Evolutionary conservation across 2,113 vertebrate genomes (phyloP), one percentile per base, ranked within the genome.

Genomic region (Pagrus major): DNA sequence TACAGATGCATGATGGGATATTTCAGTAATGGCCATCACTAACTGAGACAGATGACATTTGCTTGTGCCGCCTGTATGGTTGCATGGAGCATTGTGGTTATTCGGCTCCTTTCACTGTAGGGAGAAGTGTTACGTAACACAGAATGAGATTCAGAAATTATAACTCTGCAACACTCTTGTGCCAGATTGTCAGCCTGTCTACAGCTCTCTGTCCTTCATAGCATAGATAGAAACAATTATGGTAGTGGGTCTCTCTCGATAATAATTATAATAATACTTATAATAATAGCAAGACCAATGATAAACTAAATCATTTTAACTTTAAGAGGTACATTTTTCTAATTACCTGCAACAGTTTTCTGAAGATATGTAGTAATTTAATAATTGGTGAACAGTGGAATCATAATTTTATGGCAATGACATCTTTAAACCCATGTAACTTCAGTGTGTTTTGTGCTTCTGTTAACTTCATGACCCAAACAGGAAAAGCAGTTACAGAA

Each of bases 91-190:
- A 35, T 21, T 54, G 58, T 68, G 63, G 51, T 60, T 71, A 74
- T 77, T 70, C 42, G 23, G 44, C 63, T 70, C 51, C 18, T 31
- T 65, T 74, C 55, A 42, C 71, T 78, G 49, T 49, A 46, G 59
- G 44, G 72, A 78, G 49, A 71, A 65, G 76, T 63, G 75, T 87
- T 88, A 86, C 47, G 29, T 80, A 81, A 86, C 49, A 37, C 47
- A 73, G 51, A 42, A 54, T 44, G 63, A 49, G 76, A 78, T 77
- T 86, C 65, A 88, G 59, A 89, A 88, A 86, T 90, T 31, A 86
- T 85, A 84, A 87, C 81, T 56, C 12, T 27, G 59, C 80, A 72
- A 83, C 78, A 74, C 46, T 71, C 44, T 66, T 52, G 58, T 75
- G 63, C 61, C 79, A 86, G 82, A 63, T 80, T 86, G 71, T 79